Base-by-base conservation (phyloP, 2,113 vertebrate species). In the Podocnemis expansa region DNA sequence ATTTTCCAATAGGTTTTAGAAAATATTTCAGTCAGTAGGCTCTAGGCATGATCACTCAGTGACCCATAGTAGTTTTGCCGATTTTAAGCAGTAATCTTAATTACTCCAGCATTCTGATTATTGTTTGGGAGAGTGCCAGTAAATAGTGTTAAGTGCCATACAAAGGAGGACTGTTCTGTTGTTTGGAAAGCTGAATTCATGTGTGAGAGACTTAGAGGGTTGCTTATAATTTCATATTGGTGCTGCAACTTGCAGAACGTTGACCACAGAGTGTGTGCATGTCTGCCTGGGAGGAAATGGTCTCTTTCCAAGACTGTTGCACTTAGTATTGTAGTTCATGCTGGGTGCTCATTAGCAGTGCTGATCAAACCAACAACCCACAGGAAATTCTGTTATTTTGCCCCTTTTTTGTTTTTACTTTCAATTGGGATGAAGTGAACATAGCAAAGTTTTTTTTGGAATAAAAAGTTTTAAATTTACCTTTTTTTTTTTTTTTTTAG, bases 41-140 rank as follows among this genome's bases (percentile, higher is more conserved):
- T 67, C 16, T 21, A 67, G 60, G 34, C 34, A 21, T 67, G 16
- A 21, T 95, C 87, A 56, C 84, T 83, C 29, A 78, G 80, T 60
- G 63, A 49, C 60, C 22, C 91, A 80, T 38, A 10, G 73, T 86
- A 85, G 83, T 89, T 93, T 85, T 82, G 78, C 54, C 88, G 75
- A 47, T 82, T 82, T 70, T 87, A 93, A 90, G 80, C 47, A 63
- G 76, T 84, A 43, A 84, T 38, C 34, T 73, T 91, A 85, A 90
- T 94, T 38, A 90, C 93, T 89, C 63, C 54, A 88, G 2, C 49
- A 51, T 87, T 85, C 52, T 89, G 25, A 5, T 92, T 91, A 76
- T 90, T 86, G 78, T 88, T 85, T 85, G 63, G 47, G 73, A 85
- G 25, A 55, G 25, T 49, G 85, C 43, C 80, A 89, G 43, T 63